Conservation (phyloP, 2,113 vertebrate genomes). For the Solenodon paradoxus region DNA sequence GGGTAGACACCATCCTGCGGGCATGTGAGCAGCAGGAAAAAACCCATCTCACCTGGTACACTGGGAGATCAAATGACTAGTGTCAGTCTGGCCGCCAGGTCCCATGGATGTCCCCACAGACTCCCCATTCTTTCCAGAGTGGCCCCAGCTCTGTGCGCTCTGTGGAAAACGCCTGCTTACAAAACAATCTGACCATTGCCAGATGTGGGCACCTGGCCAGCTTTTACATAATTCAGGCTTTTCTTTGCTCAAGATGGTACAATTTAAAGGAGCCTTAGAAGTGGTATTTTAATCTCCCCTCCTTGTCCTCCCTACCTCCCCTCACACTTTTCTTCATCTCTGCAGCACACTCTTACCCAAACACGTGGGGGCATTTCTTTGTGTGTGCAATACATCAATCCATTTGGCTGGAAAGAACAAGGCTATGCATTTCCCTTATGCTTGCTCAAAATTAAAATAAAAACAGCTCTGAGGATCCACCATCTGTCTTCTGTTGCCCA, state of each 20-base stretch:
- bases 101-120: conserved; percentile 73
- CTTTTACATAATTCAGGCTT: conserved; percentile 82
- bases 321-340: conserved; percentile 20
- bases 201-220: conserved; percentile 82
- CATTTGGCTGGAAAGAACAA: conserved; percentile 13
- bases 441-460: conserved; percentile 65
- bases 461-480: background rate
- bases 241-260: conserved; percentile 81
- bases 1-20: conserved; percentile 78
- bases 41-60: conserved; percentile 80
- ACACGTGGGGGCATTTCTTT: background rate
- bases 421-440: background rate
- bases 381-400: background rate
- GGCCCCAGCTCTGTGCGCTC: conserved; percentile 68
- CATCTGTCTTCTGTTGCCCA: conserved; percentile 37
- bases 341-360: conserved; percentile 10
- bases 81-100: conserved; percentile 77
- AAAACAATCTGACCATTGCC: conserved; percentile 83
- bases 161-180: conserved; percentile 81
- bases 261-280: conserved; percentile 83
- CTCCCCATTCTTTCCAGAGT: conserved; percentile 62
- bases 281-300: conserved; percentile 73
- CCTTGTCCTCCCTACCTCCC: background rate
- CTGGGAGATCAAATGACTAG: conserved; percentile 78
- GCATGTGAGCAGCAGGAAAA: conserved; percentile 74